Evolutionary conservation across 2,797 vertebrate species (phyloP).

Genomic region (Coreius guichenoti): DNA sequence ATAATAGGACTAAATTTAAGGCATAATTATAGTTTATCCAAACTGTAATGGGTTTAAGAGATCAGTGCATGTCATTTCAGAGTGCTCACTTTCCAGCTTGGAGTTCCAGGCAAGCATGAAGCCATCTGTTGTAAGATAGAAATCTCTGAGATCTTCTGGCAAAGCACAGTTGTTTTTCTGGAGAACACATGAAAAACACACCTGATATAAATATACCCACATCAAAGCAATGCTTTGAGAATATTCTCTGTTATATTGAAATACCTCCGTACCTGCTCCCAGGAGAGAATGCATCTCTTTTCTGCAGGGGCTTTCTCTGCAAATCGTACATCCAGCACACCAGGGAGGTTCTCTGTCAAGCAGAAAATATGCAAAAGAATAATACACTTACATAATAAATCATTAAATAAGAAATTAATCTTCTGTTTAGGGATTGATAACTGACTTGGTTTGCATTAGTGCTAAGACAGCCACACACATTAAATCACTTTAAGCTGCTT

Average conservation of each 20-base stretch:
- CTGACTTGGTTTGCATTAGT: not conserved
- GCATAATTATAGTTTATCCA: not conserved
- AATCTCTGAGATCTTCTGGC: slow-evolving; percentile 93
- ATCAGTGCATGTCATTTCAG: not conserved
- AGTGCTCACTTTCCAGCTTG: slow-evolving; percentile 85
- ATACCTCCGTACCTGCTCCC: slow-evolving; percentile 89
- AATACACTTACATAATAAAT: not conserved
- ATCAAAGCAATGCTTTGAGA: not conserved
- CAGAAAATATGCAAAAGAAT: not conserved
- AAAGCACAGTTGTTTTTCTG: slow-evolving; percentile 91
- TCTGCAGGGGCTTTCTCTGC: slow-evolving; percentile 90
- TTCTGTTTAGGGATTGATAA: not conserved
- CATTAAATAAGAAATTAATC: not conserved
- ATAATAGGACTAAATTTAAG: not conserved
- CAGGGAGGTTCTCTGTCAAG: slow-evolving; percentile 87
- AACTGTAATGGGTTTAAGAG: not conserved
- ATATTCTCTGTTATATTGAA: not conserved
- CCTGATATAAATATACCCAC: not conserved
- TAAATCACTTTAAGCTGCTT: not conserved
- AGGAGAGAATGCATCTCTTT: slow-evolving; percentile 87
- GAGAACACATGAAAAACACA: slow-evolving; percentile 26
- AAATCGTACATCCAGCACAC: slow-evolving; percentile 88
- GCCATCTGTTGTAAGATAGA: slow-evolving; percentile 94
- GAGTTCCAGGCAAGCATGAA: slow-evolving; percentile 93
- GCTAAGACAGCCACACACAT: too few species aligned